These are phyloP conservation scores for Megalonaias nervosa DNA, from an alignment of 1,140 invertebrate genomes.

Conservation along the genomic window DNA sequence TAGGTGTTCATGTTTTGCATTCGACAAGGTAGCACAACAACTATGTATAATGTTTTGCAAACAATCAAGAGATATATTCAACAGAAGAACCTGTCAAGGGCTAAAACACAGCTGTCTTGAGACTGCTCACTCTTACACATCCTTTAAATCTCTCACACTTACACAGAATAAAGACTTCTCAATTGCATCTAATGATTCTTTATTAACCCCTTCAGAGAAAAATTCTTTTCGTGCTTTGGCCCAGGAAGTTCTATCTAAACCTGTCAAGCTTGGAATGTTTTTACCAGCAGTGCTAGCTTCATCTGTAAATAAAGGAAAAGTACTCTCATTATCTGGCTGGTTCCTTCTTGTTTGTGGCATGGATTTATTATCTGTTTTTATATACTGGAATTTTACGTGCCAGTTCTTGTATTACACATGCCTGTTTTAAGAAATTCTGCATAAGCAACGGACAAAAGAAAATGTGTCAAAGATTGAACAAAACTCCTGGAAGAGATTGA, in stretches of 20 bases:
- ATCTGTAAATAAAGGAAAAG: constrained; percentile 52
- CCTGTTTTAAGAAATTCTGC: neutral
- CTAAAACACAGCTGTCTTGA: too few relatives aligned
- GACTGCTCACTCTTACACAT: neutral
- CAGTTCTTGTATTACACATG: neutral
- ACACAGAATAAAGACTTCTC: constrained; percentile 73
- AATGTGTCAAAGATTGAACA: neutral
- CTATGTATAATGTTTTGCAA: too few relatives aligned
- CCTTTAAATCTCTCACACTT: constrained; percentile 41
- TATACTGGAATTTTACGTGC: neutral
- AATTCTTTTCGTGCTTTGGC: constrained; percentile 68
- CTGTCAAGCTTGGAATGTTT: constrained; percentile 71
- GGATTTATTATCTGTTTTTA: neutral
- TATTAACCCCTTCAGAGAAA: constrained; percentile 72
- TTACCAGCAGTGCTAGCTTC: constrained; percentile 64
- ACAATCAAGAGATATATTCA: too few relatives aligned
- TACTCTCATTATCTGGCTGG: constrained; percentile 1
- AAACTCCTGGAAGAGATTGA: too few relatives aligned
- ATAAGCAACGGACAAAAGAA: neutral
- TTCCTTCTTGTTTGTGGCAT: neutral
- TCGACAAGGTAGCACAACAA: too few relatives aligned
- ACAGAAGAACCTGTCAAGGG: too few relatives aligned
- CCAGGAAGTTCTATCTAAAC: constrained; percentile 72
- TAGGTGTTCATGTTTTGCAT: too few relatives aligned
- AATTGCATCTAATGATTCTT: constrained; percentile 70